A percentile compares a stretch with the other conserved stretches of the same genome.
Conservation (phyloP, 2,113 vertebrate species). For the Apteryx mantelli region DNA sequence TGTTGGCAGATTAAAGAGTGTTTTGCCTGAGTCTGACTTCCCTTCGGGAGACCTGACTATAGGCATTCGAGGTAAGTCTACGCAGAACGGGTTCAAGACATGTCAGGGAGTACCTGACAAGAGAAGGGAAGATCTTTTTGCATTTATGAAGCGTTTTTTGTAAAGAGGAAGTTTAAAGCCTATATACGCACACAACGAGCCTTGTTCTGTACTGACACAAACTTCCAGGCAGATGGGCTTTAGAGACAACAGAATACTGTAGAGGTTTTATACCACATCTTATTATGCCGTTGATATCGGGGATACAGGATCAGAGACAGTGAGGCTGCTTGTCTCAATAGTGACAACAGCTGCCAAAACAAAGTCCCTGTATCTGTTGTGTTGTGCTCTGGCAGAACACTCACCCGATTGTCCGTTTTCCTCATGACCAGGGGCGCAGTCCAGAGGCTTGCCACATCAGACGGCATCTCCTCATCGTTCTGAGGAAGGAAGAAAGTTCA, state of each 20-base stretch:
- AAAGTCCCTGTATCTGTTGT: rapidly evolving
- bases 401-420: slow-evolving; percentile 54
- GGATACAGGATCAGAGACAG: background rate
- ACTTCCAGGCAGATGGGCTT: background rate
- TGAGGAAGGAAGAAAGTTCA: slow-evolving; percentile 30
- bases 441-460: slow-evolving; percentile 88
- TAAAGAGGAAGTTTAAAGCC: background rate
- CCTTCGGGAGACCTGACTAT: background rate
- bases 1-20: background rate
- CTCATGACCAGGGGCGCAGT: slow-evolving; percentile 89
- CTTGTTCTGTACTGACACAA: background rate
- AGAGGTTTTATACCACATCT: background rate
- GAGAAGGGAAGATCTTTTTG: background rate
- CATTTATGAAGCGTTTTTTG: background rate
- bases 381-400: background rate
- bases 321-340: rapidly evolving
- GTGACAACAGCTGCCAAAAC: background rate
- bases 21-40: background rate
- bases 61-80: background rate
- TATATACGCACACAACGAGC: rapidly evolving
- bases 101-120: background rate
- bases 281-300: rapidly evolving
- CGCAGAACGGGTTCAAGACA: background rate
- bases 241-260: background rate
- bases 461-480: slow-evolving; percentile 81